Evolutionary conservation across 2,888 invertebrate genomes (phyloP), one percentile per base, ranked within the genome.

Genomic region (Rhodophaea formosa): DNA sequence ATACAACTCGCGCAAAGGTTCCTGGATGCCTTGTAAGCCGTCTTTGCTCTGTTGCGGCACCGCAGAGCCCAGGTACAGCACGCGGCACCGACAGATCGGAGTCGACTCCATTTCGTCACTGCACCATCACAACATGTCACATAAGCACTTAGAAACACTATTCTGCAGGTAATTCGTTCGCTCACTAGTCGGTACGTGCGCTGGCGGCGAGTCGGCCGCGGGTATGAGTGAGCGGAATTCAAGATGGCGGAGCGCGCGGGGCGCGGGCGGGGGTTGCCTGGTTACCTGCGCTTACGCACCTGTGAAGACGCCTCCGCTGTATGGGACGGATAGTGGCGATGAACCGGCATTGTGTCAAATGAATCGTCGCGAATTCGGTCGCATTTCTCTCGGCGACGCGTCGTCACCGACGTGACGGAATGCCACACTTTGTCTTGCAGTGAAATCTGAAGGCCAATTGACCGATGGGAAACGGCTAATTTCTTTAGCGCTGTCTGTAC

Each of bases 11-110:
- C 97, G 95, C 71, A 99, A 88, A 1, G 99, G 99, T 83, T 99
- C 98, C 92, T 99, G 99, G 67, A 99, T 97, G 59, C 98, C 98
- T 79, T 99, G 97, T 53, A 99, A 93, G 54, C 99, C 99, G 79
- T 99, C 99, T 85, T 99, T 99, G 80, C 98, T 98, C 82, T 98
- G 97, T 78, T 98, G 97, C 32, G 99, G 98, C 73, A 99, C 98
- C 23, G 98, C 96, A 71, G 97, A 97, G 70, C 99, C 99, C 74
- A 99, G 93, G 87, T 99, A 99, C 60, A 99, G 94, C 57, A 99
- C 99, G 65, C 98, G 95, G 90, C 98, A 99, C 74, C 98, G 95
- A 91, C 99, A 98, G 78, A 98, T 98, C 80, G 98, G 98, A 75
- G 97, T 98, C 75, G 97, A 96, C 82, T 96, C 95, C 92, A 91